Evolutionary conservation across 2,888 invertebrate species (phyloP), one percentile per base, ranked within the genome.

Genomic region (Ligdia adustata): DNA sequence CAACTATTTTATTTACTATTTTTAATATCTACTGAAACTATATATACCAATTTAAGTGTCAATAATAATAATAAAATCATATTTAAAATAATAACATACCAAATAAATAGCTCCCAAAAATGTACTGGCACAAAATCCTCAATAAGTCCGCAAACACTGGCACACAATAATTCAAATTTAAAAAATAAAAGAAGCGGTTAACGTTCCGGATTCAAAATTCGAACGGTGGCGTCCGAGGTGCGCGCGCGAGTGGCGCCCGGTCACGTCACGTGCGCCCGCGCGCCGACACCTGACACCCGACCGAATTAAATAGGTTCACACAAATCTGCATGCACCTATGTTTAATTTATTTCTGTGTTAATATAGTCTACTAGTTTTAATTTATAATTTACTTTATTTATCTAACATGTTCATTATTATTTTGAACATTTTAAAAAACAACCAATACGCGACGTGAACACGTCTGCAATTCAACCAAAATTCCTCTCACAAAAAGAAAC

Each of bases 201-300:
- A 72, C 77, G 81, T 74, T 72, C 75, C 70, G 73, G 54, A 65
- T 75, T 74, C 69, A 63, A 72, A 76, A 66, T 72, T 75, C 72
- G 81, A 73, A 81, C 84, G 84, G 78, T 77, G 74, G 67, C 73
- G 77, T 75, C 79, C 79, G 79, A 81, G 78, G 87, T 79, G 78
- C 83, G 84, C 88, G 85, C 88, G 79, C 87, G 88, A 88, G 79
- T 89, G 89, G 77, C 82, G 77, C 63, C 76, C 71, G 71, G 77
- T 82, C 80, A 76, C 82, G 77, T 82, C 80, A 76, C 82, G 78
- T 80, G 83, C 80, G 77, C 63, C 69, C 70, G 72, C 68, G 67
- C 69, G 65, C 69, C 71, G 69, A 66, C 65, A 77, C 78, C 75
- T 79, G 79, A 70, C 75, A 84, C 62, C 75, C 80, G 68, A 70